phyloP scores from a whole-genome alignment of 2,113 vertebrate genomes.

The Tiliqua scincoides region DNA sequence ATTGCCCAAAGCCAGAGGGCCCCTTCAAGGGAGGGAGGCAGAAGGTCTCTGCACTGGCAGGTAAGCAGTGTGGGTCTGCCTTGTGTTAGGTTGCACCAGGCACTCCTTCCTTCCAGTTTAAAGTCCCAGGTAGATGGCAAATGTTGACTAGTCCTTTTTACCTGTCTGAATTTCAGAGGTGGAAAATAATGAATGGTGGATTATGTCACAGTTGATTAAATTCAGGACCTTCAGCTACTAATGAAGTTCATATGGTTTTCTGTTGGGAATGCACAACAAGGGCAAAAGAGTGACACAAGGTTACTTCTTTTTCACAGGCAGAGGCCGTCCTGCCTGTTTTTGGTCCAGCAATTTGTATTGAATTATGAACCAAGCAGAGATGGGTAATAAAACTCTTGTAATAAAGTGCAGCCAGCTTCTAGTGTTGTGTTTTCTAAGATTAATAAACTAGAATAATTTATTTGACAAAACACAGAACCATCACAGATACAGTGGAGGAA shows the following conservation, averaged over 20 bases:
- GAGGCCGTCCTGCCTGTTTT: background rate
- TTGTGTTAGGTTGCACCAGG: background rate
- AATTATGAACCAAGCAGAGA: background rate
- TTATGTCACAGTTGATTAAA: no score
- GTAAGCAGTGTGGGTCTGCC: background rate
- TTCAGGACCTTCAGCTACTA: background rate
- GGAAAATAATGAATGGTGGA: background rate
- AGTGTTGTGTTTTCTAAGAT: constrained; percentile 57
- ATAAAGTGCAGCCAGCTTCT: background rate
- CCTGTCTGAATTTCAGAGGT: background rate
- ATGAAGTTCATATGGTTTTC: no score
- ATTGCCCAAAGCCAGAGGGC: no score
- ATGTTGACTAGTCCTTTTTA: background rate
- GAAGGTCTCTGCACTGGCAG: background rate
- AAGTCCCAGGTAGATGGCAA: background rate
- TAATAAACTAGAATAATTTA: constrained; percentile 82
- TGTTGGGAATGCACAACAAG: background rate
- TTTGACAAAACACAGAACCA: constrained; percentile 73
- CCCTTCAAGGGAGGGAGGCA: background rate
- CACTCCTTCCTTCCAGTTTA: background rate
- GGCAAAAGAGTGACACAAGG: no score
- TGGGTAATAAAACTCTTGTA: background rate
- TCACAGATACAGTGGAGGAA: constrained; percentile 67
- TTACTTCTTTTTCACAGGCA: no score
- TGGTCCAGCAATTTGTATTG: no score